Percentiles rank a stretch among this genome's conserved stretches.
Conservation (phyloP, 2,888 invertebrate species). For the Calephelis perditalis region DNA sequence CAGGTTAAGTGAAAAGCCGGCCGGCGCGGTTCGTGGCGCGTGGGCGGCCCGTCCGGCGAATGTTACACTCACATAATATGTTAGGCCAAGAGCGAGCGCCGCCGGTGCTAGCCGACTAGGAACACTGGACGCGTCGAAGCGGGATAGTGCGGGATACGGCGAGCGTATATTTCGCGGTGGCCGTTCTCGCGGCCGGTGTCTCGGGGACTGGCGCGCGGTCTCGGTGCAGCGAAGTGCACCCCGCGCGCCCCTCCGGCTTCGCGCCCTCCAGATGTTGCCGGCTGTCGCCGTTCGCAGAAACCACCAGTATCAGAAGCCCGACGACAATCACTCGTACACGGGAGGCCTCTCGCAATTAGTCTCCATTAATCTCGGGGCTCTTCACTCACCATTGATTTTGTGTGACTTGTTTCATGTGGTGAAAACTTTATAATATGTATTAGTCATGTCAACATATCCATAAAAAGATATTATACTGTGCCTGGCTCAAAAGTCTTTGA, state of each 20-base stretch:
- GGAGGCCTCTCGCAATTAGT: slow-evolving; percentile 24
- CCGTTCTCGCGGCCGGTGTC: slow-evolving; percentile 75
- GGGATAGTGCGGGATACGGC: slow-evolving; percentile 32
- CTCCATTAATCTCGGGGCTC: slow-evolving; percentile 20
- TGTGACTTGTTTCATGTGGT: slow-evolving; percentile 18
- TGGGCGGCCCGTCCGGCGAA: slow-evolving; percentile 30
- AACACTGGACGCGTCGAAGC: slow-evolving; percentile 49
- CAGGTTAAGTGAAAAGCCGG: slow-evolving; percentile 56
- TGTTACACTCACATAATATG: slow-evolving; percentile 62
- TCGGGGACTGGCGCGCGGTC: slow-evolving; percentile 71
- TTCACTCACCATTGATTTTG: slow-evolving; percentile 19
- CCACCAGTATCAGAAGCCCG: slow-evolving; percentile 44
- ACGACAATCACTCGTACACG: slow-evolving; percentile 20
- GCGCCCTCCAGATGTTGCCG: slow-evolving; percentile 64
- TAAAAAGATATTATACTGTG: neutral
- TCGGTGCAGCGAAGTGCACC: slow-evolving; percentile 54
- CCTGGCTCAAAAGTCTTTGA: neutral
- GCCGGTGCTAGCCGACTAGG: slow-evolving; percentile 38
- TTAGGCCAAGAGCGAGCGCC: slow-evolving; percentile 46
- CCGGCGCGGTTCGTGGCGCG: slow-evolving; percentile 43
- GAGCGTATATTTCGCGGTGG: slow-evolving; percentile 61
- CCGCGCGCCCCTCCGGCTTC: slow-evolving; percentile 51
- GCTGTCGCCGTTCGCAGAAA: slow-evolving; percentile 40
- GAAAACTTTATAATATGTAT: slow-evolving; percentile 14
- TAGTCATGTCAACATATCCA: slow-evolving; percentile 1